phyloP scores from a whole-genome alignment of 35 echinoderm and acorn worm species.

The Lytechinus pictus region DNA sequence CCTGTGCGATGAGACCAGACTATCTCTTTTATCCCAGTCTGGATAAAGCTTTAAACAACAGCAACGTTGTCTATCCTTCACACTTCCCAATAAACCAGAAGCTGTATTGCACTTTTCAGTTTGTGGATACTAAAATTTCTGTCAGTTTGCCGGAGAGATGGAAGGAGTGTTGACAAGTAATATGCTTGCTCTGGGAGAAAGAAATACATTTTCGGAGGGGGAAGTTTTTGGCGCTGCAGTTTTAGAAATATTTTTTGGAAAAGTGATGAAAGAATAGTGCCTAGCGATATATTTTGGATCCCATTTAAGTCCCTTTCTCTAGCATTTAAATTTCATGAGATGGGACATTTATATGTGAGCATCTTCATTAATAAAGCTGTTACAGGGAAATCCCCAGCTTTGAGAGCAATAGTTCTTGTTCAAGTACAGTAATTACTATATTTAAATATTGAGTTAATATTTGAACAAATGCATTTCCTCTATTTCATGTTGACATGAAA shows the following conservation, averaged over 20 bases:
- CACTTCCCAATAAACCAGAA: background rate
- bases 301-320: background rate
- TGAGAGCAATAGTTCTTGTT: background rate
- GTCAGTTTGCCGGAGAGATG: background rate
- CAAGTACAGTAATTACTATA: background rate
- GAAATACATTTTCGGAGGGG: background rate
- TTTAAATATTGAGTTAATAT: background rate
- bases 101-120: background rate
- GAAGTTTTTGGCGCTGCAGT: background rate
- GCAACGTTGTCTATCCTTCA: background rate
- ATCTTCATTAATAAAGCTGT: background rate
- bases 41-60: background rate
- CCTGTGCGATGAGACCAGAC: constrained; percentile 15
- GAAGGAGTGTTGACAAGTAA: background rate
- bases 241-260: background rate
- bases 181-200: background rate
- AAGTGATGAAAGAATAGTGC: background rate
- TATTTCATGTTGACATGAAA: background rate
- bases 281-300: too few species aligned
- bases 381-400: background rate
- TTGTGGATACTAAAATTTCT: background rate
- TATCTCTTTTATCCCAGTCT: constrained; percentile 12
- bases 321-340: background rate
- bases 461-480: background rate
- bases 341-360: background rate